Evolutionary conservation across 2,113 vertebrate genomes (phyloP), one percentile per base, ranked within the genome.

Genomic region (Scopus umbretta): DNA sequence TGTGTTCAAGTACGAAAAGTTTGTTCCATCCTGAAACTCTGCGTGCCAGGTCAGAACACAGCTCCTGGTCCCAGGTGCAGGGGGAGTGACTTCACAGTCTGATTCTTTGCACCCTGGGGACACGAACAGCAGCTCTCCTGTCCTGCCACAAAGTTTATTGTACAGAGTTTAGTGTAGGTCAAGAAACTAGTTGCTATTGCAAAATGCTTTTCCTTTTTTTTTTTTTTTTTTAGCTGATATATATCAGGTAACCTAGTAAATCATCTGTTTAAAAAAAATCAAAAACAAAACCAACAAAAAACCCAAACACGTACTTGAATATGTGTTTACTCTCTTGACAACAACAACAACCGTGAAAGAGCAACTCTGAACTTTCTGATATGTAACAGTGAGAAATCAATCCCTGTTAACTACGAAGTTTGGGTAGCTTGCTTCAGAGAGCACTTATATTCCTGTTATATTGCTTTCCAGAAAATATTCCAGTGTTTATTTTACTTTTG

Each of bases 51-150:
- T 34, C 21, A 42, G 61, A 47, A 40, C 0, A 0, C 42, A 20
- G 42, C 34, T 74, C 40, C 34, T 13, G 19, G 16, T 29, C 16
- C 19, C 14, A 30, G 45, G 38, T 0, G 2, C 11, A 14, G 50
- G 32, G 11, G 21, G 13, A 42, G 10, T 0, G 1, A 34, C 36
- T 52, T 63, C 10, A 9, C 0, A 1, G 26, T 5, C 32, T 26
- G 58, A 42, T 26, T 36, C 30, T 23, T 40, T 32, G 15, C 13
- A 10, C 11, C 16, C 26, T 11, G 34, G 62, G 58, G n/a, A 23
- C 47, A n/a, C 30, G 20, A 62, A 10, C 36, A 50, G 42, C 67
- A 49, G 49, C 73, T 67, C 45, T 42, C 5, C 26, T 27, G 6
- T 13, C 45, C 56, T 42, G 71, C 43, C 16, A 11, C 22, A 10